These are phyloP conservation scores for Pachydiplax longipennis DNA, from an alignment of 2,888 invertebrate genomes.

Conservation along the genomic window DNA sequence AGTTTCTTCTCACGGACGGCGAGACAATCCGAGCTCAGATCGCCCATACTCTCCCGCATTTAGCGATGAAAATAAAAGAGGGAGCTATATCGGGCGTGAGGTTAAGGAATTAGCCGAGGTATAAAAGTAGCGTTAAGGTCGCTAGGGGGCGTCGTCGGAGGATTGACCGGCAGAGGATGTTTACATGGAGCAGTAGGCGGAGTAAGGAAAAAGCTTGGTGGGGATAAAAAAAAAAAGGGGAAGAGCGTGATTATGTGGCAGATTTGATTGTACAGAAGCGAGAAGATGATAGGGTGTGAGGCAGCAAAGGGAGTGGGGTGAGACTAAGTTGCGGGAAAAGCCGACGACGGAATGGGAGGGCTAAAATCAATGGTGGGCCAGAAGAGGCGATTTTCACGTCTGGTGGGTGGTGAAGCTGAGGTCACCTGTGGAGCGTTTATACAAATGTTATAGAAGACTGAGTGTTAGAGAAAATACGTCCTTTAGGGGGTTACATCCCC, in stretches of 20 bases:
- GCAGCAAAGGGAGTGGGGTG: background rate
- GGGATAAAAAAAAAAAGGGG: background rate
- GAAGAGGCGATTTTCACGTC: slow-evolving; percentile 42
- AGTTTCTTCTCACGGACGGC: no score
- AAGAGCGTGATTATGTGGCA: background rate
- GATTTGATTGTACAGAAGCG: slow-evolving; percentile 7
- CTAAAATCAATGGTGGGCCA: slow-evolving; percentile 40
- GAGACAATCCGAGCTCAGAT: no score
- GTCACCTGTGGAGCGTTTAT: slow-evolving; percentile 41
- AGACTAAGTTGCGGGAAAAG: background rate
- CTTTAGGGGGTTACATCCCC: background rate
- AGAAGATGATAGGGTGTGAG: background rate
- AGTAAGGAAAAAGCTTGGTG: background rate
- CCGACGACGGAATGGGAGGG: background rate
- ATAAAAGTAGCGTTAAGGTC: background rate
- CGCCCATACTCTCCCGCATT: no score
- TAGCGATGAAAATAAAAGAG: no score
- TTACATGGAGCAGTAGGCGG: background rate
- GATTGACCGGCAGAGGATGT: background rate
- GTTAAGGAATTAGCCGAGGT: background rate
- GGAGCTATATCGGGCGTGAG: background rate
- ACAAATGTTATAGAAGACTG: slow-evolving; percentile 9
- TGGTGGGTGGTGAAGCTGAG: slow-evolving; percentile 31
- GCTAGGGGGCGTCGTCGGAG: background rate
- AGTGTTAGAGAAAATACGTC: background rate